Evolutionary conservation across 1,140 invertebrate genomes (phyloP).

Genomic region (Mizuhopecten yessoensis): DNA sequence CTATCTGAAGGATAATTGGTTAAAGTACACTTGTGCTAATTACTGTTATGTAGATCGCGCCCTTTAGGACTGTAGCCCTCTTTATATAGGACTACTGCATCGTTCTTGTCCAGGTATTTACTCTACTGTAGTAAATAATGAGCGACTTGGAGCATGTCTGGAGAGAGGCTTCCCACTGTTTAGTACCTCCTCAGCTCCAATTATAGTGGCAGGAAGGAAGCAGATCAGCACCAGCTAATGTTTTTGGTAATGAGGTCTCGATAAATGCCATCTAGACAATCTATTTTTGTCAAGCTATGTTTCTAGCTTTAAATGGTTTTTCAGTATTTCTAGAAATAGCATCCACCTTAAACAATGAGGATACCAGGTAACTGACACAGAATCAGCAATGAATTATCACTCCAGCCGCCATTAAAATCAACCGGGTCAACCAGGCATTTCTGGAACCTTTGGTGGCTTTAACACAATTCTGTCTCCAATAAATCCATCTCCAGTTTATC

Average conservation of each 20-base stretch:
- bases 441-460: background rate
- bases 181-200: background rate
- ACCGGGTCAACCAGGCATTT: background rate
- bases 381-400: background rate
- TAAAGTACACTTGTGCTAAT: too few species aligned
- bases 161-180: too few species aligned
- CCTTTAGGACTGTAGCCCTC: background rate
- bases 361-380: background rate
- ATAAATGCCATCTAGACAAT: background rate
- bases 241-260: background rate
- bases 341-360: background rate
- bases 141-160: background rate
- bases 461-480: too few species aligned
- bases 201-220: background rate
- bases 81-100: too few species aligned
- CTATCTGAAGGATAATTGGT: too few species aligned
- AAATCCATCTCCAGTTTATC: too few species aligned
- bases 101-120: background rate
- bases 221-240: background rate
- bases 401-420: background rate
- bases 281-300: background rate
- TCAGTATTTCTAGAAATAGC: slow-evolving; percentile 6
- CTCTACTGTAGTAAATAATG: background rate
- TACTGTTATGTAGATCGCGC: background rate
- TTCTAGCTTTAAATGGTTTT: background rate